phyloP scores from a whole-genome alignment of 2,797 vertebrate species.

The Tadarida brasiliensis region DNA sequence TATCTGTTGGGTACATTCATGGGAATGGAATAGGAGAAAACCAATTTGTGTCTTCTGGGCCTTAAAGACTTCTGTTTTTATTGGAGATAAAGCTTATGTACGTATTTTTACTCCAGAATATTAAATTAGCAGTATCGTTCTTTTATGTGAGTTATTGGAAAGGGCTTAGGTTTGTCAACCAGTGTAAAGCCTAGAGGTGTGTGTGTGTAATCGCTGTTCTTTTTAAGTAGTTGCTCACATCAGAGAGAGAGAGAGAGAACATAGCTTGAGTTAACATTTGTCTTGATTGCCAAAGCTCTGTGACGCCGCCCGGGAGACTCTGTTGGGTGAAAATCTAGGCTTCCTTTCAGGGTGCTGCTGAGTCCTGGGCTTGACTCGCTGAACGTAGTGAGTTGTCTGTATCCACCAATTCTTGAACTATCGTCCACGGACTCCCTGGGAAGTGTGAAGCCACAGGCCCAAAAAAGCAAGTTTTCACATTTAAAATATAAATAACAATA shows the following conservation, averaged over 20 bases:
- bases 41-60: neutral
- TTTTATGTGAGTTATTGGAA: constrained; percentile 38
- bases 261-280: neutral
- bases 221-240: neutral
- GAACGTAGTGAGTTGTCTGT: neutral
- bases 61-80: constrained; percentile 43
- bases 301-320: neutral
- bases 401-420: neutral
- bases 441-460: neutral
- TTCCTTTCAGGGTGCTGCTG: neutral
- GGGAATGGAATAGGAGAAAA: constrained; percentile 48
- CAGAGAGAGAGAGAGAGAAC: neutral
- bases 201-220: neutral
- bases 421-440: neutral
- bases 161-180: neutral
- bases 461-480: neutral
- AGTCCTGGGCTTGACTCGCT: neutral
- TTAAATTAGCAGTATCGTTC: neutral
- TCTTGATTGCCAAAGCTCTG: neutral
- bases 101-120: neutral
- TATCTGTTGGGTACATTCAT: constrained; percentile 33
- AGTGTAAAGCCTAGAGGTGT: neutral
- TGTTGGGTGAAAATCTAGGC: neutral
- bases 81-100: neutral
- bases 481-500: constrained; percentile 37